Conservation (phyloP, 1,140 invertebrate species). For the Apis cerana region DNA sequence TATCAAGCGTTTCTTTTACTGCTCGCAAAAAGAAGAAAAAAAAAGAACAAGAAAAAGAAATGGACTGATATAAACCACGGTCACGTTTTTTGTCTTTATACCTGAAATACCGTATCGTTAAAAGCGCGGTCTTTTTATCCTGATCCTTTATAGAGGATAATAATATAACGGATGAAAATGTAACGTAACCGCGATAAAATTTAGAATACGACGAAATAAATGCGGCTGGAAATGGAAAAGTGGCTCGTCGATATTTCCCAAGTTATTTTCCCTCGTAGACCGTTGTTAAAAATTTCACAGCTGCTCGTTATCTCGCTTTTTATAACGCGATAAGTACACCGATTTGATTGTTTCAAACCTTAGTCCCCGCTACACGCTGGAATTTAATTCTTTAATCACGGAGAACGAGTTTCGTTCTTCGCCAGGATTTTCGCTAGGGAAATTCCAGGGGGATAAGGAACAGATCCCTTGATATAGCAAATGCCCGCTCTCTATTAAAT, state of each 20-base stretch:
- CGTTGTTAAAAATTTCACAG: not conserved
- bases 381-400: constrained; percentile 3
- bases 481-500: constrained; percentile 31
- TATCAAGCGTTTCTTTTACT: not conserved
- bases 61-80: not conserved
- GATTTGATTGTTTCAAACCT: not conserved
- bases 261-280: no score
- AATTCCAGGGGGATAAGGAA: not conserved
- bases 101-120: not conserved
- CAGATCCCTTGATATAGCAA: constrained; percentile 38
- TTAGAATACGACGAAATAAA: constrained; percentile 4
- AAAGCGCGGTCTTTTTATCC: constrained; percentile 14
- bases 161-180: constrained; percentile 11
- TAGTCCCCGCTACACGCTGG: not conserved
- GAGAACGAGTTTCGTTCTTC: not conserved
- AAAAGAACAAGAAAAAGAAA: no score
- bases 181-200: constrained; percentile 8
- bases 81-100: constrained; percentile 1
- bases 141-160: constrained; percentile 22
- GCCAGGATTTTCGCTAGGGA: not conserved
- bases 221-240: constrained; percentile 7
- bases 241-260: not conserved
- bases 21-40: no score
- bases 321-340: not conserved
- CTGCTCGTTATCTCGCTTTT: not conserved